Conservation (phyloP, 2,113 vertebrate genomes). For the Taxidea taxus region DNA sequence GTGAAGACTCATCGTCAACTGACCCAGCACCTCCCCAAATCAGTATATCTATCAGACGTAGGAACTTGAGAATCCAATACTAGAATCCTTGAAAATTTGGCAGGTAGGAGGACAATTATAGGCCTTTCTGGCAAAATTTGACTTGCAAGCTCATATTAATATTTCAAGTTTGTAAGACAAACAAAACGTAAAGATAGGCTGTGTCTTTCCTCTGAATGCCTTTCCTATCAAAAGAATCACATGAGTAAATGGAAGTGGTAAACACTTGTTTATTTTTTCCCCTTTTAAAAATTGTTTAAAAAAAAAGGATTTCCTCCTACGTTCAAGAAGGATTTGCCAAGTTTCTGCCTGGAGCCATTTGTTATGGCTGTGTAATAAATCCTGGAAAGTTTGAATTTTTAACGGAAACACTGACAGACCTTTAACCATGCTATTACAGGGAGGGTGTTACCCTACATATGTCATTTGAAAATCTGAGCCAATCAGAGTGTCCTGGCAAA, state of each 20-base stretch:
- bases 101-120: neutral
- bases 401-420: conserved; percentile 82
- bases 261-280: conserved; percentile 82
- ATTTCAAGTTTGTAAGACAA: conserved; percentile 22
- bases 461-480: conserved; percentile 76
- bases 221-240: neutral
- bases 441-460: conserved; percentile 75
- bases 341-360: conserved; percentile 83
- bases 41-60: neutral
- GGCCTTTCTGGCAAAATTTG: neutral
- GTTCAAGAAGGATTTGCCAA: conserved; percentile 75
- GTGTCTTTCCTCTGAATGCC: neutral
- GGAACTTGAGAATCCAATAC: neutral
- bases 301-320: conserved; percentile 79
- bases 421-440: conserved; percentile 79
- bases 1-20: neutral
- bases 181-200: neutral
- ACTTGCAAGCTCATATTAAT: conserved; percentile 28
- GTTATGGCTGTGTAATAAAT: conserved; percentile 81
- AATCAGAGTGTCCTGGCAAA: conserved; percentile 73
- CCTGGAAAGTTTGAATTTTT: conserved; percentile 82
- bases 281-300: conserved; percentile 67
- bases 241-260: conserved; percentile 68
- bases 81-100: neutral
- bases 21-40: conserved; percentile 24